A percentile compares a stretch with the other conserved stretches of the same genome.
Evolutionary conservation across 2,888 invertebrate species (phyloP).

Genomic region (Bembecia ichneumoniformis): DNA sequence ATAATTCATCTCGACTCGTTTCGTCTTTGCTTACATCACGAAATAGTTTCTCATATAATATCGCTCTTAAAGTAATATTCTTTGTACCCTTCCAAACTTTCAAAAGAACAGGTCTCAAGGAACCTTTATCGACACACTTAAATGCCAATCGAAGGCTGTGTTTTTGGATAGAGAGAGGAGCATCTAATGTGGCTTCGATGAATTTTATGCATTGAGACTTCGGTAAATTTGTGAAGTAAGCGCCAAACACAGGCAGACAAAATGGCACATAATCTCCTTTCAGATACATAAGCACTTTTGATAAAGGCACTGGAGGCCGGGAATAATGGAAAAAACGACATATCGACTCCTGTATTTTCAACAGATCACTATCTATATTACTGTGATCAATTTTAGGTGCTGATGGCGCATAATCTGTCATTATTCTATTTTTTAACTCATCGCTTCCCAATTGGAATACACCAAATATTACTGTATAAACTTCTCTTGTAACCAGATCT

Average conservation of each 20-base stretch:
- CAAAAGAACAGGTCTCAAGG: conserved; percentile 15
- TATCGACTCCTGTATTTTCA: conserved; percentile 28
- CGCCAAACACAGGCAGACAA: conserved; percentile 32
- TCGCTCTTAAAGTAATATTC: conserved; percentile 30
- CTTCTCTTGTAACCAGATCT: background rate
- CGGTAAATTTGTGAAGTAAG: conserved; percentile 29
- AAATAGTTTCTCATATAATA: conserved; percentile 28
- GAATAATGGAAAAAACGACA: conserved; percentile 30
- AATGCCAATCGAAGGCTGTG: conserved; percentile 41
- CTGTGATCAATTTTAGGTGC: conserved; percentile 27
- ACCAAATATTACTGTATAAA: conserved; percentile 21
- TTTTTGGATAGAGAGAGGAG: conserved; percentile 38
- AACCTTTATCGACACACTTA: conserved; percentile 24
- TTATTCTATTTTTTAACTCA: conserved; percentile 20
- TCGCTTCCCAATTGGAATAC: conserved; percentile 29
- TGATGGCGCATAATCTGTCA: conserved; percentile 27
- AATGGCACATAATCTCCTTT: conserved; percentile 36
- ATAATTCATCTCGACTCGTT: conserved; percentile 18
- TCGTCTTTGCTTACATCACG: conserved; percentile 20
- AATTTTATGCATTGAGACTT: conserved; percentile 23
- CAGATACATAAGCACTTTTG: conserved; percentile 23
- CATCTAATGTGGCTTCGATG: conserved; percentile 25
- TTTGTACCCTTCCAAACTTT: conserved; percentile 32
- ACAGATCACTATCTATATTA: conserved; percentile 16
- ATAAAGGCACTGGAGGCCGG: conserved; percentile 33